A percentile compares a stretch with the other conserved stretches of the same genome.
Evolutionary conservation across 1,140 invertebrate species (phyloP).

Genomic region (Choristoneura fumiferana): DNA sequence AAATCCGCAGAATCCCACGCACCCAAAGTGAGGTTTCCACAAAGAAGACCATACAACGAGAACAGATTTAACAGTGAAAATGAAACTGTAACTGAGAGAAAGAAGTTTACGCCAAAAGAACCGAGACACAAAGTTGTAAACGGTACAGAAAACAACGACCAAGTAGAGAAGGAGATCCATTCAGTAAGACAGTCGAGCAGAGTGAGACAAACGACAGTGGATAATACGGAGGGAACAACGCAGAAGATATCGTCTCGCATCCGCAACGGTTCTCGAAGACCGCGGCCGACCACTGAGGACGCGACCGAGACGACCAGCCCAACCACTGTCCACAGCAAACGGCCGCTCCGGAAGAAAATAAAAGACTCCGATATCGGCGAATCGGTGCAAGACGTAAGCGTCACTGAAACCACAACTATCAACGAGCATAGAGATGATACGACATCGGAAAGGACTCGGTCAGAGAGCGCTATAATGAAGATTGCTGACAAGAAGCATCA

Average conservation of each 20-base stretch:
- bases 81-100: slow-evolving; percentile 69
- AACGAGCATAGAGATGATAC: slow-evolving; percentile 56
- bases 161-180: slow-evolving; percentile 50
- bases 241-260: slow-evolving; percentile 63
- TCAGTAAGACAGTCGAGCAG: slow-evolving; percentile 38
- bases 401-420: slow-evolving; percentile 50
- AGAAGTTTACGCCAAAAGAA: slow-evolving; percentile 73
- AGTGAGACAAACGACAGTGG: slow-evolving; percentile 44
- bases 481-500: slow-evolving; percentile 72
- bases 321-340: slow-evolving; percentile 44
- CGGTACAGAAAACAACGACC: slow-evolving; percentile 48
- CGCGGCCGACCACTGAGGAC: slow-evolving; percentile 55
- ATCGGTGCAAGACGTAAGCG: slow-evolving; percentile 60
- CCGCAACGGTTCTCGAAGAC: slow-evolving; percentile 53
- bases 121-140: slow-evolving; percentile 59
- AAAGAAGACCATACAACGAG: slow-evolving; percentile 63
- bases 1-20: slow-evolving; percentile 57
- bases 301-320: slow-evolving; percentile 45
- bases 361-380: slow-evolving; percentile 63
- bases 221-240: slow-evolving; percentile 44
- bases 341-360: slow-evolving; percentile 60
- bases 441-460: slow-evolving; percentile 69
- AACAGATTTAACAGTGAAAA: slow-evolving; percentile 47
- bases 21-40: slow-evolving; percentile 65
- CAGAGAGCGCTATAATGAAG: slow-evolving; percentile 79